Base-by-base conservation (phyloP, 2,888 invertebrate genomes). In the Parochlus steinenii region DNA sequence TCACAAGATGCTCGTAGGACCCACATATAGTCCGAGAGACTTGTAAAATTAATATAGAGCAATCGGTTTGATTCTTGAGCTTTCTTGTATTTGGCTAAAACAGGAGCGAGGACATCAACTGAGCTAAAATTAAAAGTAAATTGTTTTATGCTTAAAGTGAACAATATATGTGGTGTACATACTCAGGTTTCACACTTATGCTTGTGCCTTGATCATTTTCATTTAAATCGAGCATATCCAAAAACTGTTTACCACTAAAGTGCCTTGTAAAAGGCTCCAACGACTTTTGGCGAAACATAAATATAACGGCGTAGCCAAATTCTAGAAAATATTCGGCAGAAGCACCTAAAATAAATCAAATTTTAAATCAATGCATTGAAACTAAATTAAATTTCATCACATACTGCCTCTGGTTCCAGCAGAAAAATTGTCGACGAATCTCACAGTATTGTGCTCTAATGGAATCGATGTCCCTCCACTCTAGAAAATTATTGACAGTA, bases 341-440 rank as follows among this genome's bases (percentile, higher is more conserved):
- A 1, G 87, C 74, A 0, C 97, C 77, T 11, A n/a, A n/a, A n/a
- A n/a, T n/a, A n/a, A n/a, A n/a, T n/a, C n/a, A n/a, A n/a, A n/a
- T n/a, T n/a, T n/a, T n/a, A n/a, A n/a, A n/a, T n/a, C n/a, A n/a
- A n/a, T n/a, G n/a, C n/a, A n/a, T n/a, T n/a, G n/a, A n/a, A n/a
- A n/a, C n/a, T n/a, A n/a, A n/a, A n/a, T n/a, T n/a, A n/a, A n/a
- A n/a, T n/a, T n/a, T n/a, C n/a, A n/a, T n/a, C n/a, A n/a, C n/a
- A n/a, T n/a, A n/a, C n/a, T n/a, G 15, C 98, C 98, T 43, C 97
- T 69, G 0, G 82, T 89, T 29, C 98, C 98, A 12, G 90, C 86
- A 56, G 95, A 97, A 61, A 98, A 98, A 65, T 98, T 98, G 58
- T 98, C 98, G 37, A 98, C 90, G 60, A 87, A 98, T 33, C 98